Evolutionary conservation across 2,797 vertebrate genomes (phyloP).

Genomic region (Stomatorhinus walkeri): DNA sequence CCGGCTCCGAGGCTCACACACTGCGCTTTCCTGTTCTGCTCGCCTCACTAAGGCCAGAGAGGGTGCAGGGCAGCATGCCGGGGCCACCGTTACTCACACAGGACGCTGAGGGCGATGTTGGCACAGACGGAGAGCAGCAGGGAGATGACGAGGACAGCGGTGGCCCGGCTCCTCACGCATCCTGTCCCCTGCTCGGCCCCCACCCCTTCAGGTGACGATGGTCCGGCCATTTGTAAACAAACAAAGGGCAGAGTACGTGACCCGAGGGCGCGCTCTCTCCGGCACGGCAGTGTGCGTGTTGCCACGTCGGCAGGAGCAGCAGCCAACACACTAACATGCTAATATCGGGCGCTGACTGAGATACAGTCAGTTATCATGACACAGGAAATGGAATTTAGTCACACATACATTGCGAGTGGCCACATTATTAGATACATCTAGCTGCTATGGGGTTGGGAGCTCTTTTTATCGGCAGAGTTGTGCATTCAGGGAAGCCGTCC

Average conservation of each 20-base stretch:
- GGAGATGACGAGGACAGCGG: conserved; percentile 44
- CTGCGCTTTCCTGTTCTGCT: not conserved
- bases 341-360: not conserved
- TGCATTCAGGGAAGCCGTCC: not conserved
- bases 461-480: not conserved
- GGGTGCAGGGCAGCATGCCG: not conserved
- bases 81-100: conserved; percentile 43
- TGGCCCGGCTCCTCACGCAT: conserved; percentile 44
- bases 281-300: not conserved
- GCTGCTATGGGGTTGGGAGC: not conserved
- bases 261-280: not conserved
- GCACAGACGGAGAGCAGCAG: conserved; percentile 50
- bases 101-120: conserved; percentile 41
- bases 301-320: not conserved
- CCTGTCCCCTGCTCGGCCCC: conserved; percentile 33
- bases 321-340: not conserved
- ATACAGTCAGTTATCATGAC: not conserved
- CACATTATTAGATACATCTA: not conserved
- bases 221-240: conserved; percentile 15
- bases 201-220: conserved; percentile 45
- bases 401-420: not conserved
- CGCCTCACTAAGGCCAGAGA: not conserved
- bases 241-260: conserved; percentile 22
- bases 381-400: not conserved
- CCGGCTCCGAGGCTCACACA: not conserved